These are phyloP conservation scores for Drosophila ercepeae DNA, from an alignment of 1,140 invertebrate species.

Conservation along the genomic window DNA sequence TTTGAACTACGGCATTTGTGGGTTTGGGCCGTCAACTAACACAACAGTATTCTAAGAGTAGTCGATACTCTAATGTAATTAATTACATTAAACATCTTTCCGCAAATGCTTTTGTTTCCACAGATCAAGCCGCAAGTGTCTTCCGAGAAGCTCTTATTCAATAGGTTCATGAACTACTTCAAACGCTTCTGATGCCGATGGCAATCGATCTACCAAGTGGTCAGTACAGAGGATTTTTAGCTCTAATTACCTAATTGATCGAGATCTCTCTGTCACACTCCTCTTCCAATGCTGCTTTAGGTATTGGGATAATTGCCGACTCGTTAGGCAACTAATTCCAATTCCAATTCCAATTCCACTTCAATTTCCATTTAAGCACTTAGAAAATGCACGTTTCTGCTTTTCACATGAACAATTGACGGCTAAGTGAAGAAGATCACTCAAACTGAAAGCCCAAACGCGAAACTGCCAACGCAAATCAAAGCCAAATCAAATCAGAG, in stretches of 20 bases:
- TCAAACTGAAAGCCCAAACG: conserved; percentile 40
- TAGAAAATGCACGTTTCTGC: conserved; percentile 64
- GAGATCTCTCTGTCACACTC: conserved; percentile 21
- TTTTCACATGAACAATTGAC: conserved; percentile 75
- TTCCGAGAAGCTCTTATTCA: conserved; percentile 26
- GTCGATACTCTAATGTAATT: not conserved
- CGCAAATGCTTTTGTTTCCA: not conserved
- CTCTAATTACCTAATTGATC: conserved; percentile 52
- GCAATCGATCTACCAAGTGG: conserved; percentile 6
- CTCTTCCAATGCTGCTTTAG: not conserved
- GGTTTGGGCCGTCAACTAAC: not conserved
- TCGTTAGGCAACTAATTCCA: conserved; percentile 75
- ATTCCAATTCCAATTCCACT: conserved; percentile 79
- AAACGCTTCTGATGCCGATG: conserved; percentile 11
- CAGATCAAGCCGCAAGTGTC: conserved; percentile 4
- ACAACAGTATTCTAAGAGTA: not conserved
- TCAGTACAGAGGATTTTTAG: conserved; percentile 16
- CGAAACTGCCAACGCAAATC: conserved; percentile 24
- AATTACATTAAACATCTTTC: not conserved
- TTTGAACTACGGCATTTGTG: conserved; percentile 36
- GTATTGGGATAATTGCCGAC: conserved; percentile 50
- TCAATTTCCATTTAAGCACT: conserved; percentile 76
- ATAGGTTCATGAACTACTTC: conserved; percentile 35
- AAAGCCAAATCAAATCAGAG: conserved; percentile 63
- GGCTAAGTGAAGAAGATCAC: conserved; percentile 46